Conservation (phyloP, 2,797 vertebrate genomes). For the Delichon dasypus region DNA sequence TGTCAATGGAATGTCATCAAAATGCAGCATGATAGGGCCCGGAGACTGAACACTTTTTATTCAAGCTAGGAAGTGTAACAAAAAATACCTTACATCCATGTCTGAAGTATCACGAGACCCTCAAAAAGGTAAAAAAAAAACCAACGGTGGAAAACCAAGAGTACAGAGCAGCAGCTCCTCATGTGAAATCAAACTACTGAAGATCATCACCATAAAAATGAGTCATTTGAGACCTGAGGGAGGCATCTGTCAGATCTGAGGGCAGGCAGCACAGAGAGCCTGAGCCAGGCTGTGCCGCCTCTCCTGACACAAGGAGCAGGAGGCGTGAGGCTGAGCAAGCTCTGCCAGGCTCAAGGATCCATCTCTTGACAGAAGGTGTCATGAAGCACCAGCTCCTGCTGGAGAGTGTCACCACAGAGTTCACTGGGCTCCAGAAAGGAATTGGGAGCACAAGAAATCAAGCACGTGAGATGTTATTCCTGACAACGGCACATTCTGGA, state of each 20-base stretch:
- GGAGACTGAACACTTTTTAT: not conserved
- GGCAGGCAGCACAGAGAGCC: not conserved
- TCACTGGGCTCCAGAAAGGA: not conserved
- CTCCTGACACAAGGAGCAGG: not conserved
- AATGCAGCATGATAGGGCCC: not conserved
- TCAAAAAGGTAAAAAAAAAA: not conserved
- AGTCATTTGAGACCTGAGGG: not conserved
- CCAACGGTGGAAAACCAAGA: not conserved
- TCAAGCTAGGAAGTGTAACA: not conserved
- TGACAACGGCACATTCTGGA: not conserved
- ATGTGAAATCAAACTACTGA: not conserved
- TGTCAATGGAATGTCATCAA: not conserved
- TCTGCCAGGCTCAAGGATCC: not conserved
- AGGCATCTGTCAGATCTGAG: not conserved
- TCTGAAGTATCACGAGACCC: not conserved
- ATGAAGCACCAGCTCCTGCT: not conserved
- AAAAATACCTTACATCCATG: not conserved
- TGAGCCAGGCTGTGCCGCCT: not conserved
- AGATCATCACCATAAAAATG: not conserved
- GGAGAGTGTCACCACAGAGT: not conserved
- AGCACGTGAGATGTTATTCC: not conserved
- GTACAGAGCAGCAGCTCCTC: not conserved
- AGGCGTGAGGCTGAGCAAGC: not conserved
- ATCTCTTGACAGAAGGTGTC: not conserved
- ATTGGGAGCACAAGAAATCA: not conserved